Evolutionary conservation across 2,797 vertebrate species (phyloP).

Genomic region (Pristis pectinata): DNA sequence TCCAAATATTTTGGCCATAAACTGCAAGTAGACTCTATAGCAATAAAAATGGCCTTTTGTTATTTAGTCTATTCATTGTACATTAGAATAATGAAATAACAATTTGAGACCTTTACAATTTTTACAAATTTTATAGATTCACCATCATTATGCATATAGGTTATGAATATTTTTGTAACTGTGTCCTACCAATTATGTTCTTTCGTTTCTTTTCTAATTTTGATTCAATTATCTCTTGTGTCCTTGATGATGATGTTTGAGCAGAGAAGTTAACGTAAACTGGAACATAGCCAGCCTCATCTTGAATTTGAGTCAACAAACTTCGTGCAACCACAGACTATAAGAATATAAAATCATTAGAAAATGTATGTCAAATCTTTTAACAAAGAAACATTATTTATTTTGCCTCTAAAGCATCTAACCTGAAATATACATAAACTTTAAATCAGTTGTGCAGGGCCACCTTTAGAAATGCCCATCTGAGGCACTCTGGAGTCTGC

Average conservation of each 20-base stretch:
- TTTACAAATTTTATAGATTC: not conserved
- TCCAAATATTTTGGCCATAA: not conserved
- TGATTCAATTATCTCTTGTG: conserved; percentile 79
- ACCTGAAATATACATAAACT: not conserved
- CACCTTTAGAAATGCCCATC: not conserved
- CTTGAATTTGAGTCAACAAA: conserved; percentile 70
- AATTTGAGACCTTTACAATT: not conserved
- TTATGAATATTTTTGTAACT: not conserved
- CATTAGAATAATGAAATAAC: no score
- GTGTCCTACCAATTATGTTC: conserved; percentile 64
- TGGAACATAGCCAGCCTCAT: conserved; percentile 63
- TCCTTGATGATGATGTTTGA: conserved; percentile 71
- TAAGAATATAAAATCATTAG: conserved; percentile 21
- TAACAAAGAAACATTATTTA: not conserved
- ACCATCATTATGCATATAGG: not conserved
- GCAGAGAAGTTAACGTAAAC: conserved; percentile 78
- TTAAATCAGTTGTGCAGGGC: not conserved
- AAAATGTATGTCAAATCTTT: not conserved
- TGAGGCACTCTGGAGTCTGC: not conserved
- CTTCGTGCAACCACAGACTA: conserved; percentile 72
- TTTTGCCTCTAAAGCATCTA: not conserved
- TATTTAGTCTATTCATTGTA: not conserved
- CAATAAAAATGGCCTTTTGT: not conserved
- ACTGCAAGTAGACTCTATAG: no score
- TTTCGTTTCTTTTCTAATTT: conserved; percentile 79